A percentile compares a stretch with the other conserved stretches of the same genome.
These are phyloP conservation scores for Psilopsiagon aurifrons DNA, from an alignment of 2,113 vertebrate genomes.

Conservation along the genomic window DNA sequence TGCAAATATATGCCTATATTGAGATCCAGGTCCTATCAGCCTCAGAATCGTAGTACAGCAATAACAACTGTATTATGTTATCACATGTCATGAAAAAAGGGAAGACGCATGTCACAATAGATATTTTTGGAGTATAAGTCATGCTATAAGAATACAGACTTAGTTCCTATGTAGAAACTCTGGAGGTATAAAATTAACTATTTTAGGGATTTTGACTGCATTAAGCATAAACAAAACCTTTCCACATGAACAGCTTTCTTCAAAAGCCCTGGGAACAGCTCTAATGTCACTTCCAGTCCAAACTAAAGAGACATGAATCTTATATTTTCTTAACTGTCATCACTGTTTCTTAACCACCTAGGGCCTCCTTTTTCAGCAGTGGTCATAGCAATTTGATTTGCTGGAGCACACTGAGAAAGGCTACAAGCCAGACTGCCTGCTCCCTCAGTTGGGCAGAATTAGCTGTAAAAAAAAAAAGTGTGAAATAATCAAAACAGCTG, in stretches of 20 bases:
- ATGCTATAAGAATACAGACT: background rate
- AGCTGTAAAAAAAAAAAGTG: background rate
- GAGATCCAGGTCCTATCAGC: background rate
- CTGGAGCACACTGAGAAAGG: background rate
- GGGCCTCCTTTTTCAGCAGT: background rate
- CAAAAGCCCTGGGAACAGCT: constrained; percentile 42
- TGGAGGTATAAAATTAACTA: background rate
- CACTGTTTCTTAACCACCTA: constrained; percentile 27
- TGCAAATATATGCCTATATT: background rate
- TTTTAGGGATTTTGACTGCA: background rate
- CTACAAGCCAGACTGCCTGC: background rate
- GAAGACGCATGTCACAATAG: background rate
- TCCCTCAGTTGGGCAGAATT: background rate
- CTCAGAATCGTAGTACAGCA: background rate
- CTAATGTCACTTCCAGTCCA: constrained; percentile 49
- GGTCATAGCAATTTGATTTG: constrained; percentile 8
- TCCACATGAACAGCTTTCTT: background rate
- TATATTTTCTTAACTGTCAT: constrained; percentile 58
- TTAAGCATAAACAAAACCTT: constrained; percentile 42
- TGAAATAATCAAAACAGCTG: constrained; percentile 63
- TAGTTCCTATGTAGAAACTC: background rate
- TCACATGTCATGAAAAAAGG: background rate
- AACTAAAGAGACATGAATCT: constrained; percentile 59
- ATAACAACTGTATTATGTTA: background rate
- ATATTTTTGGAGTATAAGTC: constrained; percentile 3